Conservation (phyloP, 2,113 vertebrate genomes). For the Pterocles burchelli region DNA sequence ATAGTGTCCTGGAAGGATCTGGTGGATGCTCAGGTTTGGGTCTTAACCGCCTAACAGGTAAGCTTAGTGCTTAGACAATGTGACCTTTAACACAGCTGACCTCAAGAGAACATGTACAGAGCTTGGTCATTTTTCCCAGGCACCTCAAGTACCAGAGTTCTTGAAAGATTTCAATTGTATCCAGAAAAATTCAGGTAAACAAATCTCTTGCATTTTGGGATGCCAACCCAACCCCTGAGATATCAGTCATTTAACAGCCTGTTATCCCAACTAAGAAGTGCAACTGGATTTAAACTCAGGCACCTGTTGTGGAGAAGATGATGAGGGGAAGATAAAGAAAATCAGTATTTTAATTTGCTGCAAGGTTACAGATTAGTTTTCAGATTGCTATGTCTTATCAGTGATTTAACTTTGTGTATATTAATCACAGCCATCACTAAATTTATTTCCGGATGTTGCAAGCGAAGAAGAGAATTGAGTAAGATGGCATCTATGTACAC, state of each 20-base stretch:
- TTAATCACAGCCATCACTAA: neutral
- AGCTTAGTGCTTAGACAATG: neutral
- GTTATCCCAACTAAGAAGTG: neutral
- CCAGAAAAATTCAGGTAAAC: neutral
- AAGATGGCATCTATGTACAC: neutral
- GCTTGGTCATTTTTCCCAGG: neutral
- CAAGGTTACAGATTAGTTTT: neutral
- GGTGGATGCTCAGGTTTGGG: neutral
- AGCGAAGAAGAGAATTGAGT: neutral
- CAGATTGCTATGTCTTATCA: neutral
- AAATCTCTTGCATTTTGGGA: neutral
- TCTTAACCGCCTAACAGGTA: neutral
- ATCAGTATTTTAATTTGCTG: neutral
- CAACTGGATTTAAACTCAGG: neutral
- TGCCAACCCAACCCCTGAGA: accelerated
- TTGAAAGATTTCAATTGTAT: neutral
- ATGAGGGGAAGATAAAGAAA: neutral
- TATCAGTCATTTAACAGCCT: neutral
- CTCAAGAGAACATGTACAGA: neutral
- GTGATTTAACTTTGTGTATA: neutral
- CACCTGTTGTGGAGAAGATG: neutral
- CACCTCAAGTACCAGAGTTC: neutral
- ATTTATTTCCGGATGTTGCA: neutral
- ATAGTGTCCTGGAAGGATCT: neutral
- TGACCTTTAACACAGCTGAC: neutral